Base-by-base conservation (phyloP, 2,888 invertebrate species). In the Drosophila fulvimacula region DNA sequence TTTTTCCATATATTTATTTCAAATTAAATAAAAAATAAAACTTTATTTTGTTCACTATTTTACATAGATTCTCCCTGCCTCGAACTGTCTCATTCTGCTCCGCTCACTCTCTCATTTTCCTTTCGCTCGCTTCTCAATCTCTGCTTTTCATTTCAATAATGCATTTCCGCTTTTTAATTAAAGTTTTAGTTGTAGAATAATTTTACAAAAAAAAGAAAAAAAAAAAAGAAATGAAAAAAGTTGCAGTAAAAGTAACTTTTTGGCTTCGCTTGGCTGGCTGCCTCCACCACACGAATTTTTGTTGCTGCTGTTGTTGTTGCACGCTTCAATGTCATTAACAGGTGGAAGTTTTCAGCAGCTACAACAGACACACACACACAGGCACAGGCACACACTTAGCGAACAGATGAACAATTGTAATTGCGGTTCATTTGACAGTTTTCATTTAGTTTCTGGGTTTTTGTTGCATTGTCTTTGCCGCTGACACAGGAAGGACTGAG, bases 401-500 rank as follows among this genome's bases (percentile, higher is more conserved):
- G 66, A 71, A 61, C 62, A 76, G 74, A 69, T 51, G 72, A 80
- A 80, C 82, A 84, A 84, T 85, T 82, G 72, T 85, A 82, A 81
- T 74, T 83, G 83, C 76, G 81, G 83, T 77, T 81, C 83, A 83
- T 83, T 86, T 86, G 86, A 81, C 83, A 86, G 83, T 83, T 83
- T 79, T 68, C 83, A 82, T 83, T 82, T 80, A 82, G 85, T 79
- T 84, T 63, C 48, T 41, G 24, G 36, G 17, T 36, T 57, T 21
- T 44, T 64, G 55, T 61, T 61, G 70, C 64, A 70, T 77, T 77
- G 77, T 74, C 68, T 70, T 67, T n/a, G 7, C n/a, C 15, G 59
- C 53, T 57, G 68, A 41, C 56, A 58, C 11, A 1, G 69, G 72
- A 60, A 53, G 59, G 21, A 17, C 13, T 1, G 36, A 34, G 61